A percentile compares a stretch with the other conserved stretches of the same genome.
These are phyloP conservation scores for Dicycla oo DNA, from an alignment of 2,888 invertebrate species.

Conservation along the genomic window DNA sequence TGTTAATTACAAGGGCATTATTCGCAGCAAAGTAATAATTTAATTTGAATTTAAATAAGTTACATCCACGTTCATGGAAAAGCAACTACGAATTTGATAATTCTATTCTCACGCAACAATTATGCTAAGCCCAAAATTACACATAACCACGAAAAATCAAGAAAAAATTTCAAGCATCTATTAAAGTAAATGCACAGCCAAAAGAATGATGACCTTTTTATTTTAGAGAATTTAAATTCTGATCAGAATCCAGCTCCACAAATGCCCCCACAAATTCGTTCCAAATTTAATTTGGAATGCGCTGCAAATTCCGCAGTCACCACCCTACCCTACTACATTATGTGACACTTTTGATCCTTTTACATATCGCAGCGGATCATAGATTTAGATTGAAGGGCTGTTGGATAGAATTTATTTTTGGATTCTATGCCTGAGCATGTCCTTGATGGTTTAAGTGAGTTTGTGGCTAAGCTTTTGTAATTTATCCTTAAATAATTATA, in stretches of 20 bases:
- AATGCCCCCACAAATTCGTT: constrained; percentile 62
- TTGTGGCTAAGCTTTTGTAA: background rate
- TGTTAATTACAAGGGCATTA: background rate
- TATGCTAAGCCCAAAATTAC: background rate
- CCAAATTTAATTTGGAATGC: constrained; percentile 65
- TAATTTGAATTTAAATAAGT: background rate
- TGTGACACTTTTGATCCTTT: constrained; percentile 57
- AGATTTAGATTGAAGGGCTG: constrained; percentile 55
- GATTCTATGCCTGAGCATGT: background rate
- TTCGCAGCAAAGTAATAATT: background rate
- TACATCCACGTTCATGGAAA: background rate
- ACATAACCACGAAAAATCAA: background rate
- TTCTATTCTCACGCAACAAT: background rate
- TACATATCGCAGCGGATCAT: constrained; percentile 48
- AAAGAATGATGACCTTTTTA: constrained; percentile 53
- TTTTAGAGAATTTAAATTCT: constrained; percentile 54
- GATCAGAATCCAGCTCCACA: constrained; percentile 59
- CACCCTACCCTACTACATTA: constrained; percentile 53
- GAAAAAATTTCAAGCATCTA: constrained; percentile 2
- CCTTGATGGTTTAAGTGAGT: background rate
- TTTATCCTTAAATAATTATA: background rate
- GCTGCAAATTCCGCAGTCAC: constrained; percentile 51
- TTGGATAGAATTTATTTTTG: constrained; percentile 20
- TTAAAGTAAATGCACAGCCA: constrained; percentile 33
- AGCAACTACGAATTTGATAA: constrained; percentile 8